Conservation (phyloP, 2,888 invertebrate genomes). For the Lycaena phlaeas region DNA sequence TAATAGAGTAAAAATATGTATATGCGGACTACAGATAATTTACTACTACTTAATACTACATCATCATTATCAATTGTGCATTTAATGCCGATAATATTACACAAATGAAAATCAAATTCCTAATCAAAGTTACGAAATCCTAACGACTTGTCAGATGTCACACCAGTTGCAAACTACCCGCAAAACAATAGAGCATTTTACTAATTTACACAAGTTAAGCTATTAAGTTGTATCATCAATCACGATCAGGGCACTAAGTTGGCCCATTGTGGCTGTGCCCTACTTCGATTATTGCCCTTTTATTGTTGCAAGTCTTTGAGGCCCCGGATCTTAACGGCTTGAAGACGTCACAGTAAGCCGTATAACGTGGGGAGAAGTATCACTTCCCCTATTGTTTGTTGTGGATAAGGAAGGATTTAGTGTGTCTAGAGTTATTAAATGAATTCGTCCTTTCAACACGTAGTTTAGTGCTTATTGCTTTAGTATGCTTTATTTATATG, state of each 20-base stretch:
- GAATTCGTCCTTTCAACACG: too few species aligned
- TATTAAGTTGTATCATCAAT: conserved; percentile 14
- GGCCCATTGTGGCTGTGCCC: conserved; percentile 5
- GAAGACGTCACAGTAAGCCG: conserved; percentile 7
- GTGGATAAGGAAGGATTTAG: conserved; percentile 5
- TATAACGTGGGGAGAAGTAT: too few species aligned
- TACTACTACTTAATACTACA: neutral
- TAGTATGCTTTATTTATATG: too few species aligned
- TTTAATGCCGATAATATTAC: neutral
- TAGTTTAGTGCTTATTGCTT: too few species aligned
- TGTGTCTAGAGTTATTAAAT: too few species aligned
- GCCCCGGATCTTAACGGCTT: conserved; percentile 7
- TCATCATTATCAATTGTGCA: neutral
- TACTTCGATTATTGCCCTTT: conserved; percentile 5
- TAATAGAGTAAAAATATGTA: too few species aligned
- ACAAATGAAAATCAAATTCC: neutral
- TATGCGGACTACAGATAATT: neutral
- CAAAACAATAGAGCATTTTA: conserved; percentile 3
- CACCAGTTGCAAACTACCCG: neutral
- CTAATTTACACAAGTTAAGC: conserved; percentile 9
- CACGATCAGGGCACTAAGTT: conserved; percentile 11
- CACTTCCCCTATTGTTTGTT: neutral
- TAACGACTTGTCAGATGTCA: neutral
- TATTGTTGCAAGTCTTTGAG: conserved; percentile 10
- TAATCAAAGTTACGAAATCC: neutral